Percentiles rank a stretch among this genome's conserved stretches.
phyloP scores from a whole-genome alignment of 2,113 vertebrate species.

The Ochotona curzoniae region DNA sequence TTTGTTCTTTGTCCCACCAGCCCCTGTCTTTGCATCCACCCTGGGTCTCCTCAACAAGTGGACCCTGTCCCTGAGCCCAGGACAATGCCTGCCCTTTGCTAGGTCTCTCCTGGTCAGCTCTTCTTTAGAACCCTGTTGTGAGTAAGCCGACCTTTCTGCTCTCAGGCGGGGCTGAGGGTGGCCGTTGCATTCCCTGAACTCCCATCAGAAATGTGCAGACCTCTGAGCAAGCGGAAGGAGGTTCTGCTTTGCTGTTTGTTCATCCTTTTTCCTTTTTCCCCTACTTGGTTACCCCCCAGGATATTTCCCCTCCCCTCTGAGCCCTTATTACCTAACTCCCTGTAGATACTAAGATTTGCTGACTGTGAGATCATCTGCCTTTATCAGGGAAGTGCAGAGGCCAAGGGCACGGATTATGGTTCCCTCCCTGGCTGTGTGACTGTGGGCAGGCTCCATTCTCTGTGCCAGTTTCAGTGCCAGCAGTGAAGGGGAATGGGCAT shows the following conservation, averaged over 20 bases:
- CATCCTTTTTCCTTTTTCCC: slow-evolving; percentile 14
- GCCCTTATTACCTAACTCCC: not conserved
- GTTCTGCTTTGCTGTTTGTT: slow-evolving; percentile 24
- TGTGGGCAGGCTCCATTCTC: not conserved
- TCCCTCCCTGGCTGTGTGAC: not conserved
- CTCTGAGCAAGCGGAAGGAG: not conserved
- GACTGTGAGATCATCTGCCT: not conserved
- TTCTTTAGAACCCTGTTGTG: not conserved
- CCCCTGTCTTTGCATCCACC: not conserved
- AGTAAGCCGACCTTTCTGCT: not conserved
- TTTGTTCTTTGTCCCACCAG: not conserved
- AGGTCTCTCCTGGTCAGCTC: not conserved
- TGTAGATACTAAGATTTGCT: slow-evolving; percentile 18
- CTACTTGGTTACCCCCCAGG: not conserved
- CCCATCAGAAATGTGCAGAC: not conserved
- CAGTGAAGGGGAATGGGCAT: not conserved
- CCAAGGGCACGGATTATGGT: not conserved
- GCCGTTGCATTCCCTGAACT: not conserved
- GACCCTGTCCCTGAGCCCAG: not conserved
- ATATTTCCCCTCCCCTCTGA: not conserved
- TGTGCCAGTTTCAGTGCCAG: not conserved
- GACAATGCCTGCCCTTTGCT: not conserved
- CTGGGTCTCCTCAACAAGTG: not conserved
- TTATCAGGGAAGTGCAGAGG: not conserved
- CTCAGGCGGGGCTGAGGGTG: not conserved